Conservation (phyloP, 1,140 invertebrate genomes). For the Drosophila simulans region DNA sequence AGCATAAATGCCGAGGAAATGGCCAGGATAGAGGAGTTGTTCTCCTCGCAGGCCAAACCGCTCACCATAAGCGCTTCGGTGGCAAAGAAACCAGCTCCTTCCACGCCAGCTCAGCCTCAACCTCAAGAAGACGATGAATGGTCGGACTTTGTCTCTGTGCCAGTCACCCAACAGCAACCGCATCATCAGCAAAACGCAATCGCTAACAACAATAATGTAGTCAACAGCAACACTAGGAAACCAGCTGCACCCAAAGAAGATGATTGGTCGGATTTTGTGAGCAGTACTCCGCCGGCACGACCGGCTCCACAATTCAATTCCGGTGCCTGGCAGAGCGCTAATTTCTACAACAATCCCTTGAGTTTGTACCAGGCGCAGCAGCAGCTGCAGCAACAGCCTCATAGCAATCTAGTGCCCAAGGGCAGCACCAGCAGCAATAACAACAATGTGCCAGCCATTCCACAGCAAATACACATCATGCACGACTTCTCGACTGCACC, state of each 20-base stretch:
- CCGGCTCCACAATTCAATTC: constrained; percentile 74
- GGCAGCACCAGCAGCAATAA: constrained; percentile 50
- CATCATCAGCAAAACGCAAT: constrained; percentile 9
- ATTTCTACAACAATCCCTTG: constrained; percentile 81
- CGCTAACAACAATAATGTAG: constrained; percentile 50
- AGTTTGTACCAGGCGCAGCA: constrained; percentile 66
- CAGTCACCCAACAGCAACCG: constrained; percentile 61
- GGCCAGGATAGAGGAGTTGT: constrained; percentile 85
- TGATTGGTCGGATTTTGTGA: constrained; percentile 88
- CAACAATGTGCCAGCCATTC: constrained; percentile 52
- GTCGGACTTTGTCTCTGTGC: constrained; percentile 87
- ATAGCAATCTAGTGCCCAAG: constrained; percentile 64
- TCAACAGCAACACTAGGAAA: constrained; percentile 28
- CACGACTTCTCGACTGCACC: constrained; percentile 80
- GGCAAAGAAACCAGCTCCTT: constrained; percentile 61
- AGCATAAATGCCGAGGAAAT: constrained; percentile 88
- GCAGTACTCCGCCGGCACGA: constrained; percentile 83
- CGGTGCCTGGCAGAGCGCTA: constrained; percentile 80
- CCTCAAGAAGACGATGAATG: constrained; percentile 86
- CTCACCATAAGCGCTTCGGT: constrained; percentile 76
- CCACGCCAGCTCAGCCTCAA: constrained; percentile 18
- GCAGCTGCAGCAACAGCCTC: constrained; percentile 55
- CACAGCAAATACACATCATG: constrained; percentile 81
- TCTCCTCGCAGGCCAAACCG: constrained; percentile 63
- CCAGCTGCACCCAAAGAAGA: constrained; percentile 85